phyloP scores from a whole-genome alignment of 2,888 invertebrate species.

The Bimastos eiseni region DNA sequence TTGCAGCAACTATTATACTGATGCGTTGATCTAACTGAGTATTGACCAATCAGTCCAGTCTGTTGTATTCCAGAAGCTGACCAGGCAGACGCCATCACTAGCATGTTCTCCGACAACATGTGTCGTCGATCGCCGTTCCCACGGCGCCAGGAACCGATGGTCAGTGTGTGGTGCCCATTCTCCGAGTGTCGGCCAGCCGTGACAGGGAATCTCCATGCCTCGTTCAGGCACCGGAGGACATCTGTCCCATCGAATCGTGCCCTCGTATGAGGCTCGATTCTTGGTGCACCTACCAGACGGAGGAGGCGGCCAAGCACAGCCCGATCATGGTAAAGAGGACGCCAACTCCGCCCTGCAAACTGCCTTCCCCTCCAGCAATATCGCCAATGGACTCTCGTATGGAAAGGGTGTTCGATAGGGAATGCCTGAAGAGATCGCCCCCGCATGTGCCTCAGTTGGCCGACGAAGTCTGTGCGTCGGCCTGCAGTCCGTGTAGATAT shows the following conservation, averaged over 20 bases:
- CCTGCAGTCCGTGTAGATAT: neutral
- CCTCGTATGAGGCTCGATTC: neutral
- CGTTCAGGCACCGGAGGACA: neutral
- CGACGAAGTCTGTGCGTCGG: neutral
- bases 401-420: conserved; percentile 8
- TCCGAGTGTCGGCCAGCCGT: neutral
- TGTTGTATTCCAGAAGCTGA: neutral
- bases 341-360: neutral
- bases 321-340: neutral
- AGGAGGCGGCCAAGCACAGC: neutral
- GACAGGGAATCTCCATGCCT: conserved; percentile 8
- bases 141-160: neutral
- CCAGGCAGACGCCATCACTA: conserved; percentile 7
- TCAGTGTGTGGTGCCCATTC: neutral
- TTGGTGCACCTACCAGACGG: neutral
- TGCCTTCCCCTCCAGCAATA: neutral
- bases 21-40: no score
- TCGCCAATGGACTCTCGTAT: neutral
- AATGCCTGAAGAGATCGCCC: neutral
- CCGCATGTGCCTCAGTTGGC: neutral
- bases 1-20: no score
- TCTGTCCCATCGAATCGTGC: conserved; percentile 16
- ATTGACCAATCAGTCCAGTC: neutral
- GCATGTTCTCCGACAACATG: conserved; percentile 17
- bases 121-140: neutral